Base-by-base conservation (phyloP, 2,888 invertebrate species). In the Leptinotarsa juncta region DNA sequence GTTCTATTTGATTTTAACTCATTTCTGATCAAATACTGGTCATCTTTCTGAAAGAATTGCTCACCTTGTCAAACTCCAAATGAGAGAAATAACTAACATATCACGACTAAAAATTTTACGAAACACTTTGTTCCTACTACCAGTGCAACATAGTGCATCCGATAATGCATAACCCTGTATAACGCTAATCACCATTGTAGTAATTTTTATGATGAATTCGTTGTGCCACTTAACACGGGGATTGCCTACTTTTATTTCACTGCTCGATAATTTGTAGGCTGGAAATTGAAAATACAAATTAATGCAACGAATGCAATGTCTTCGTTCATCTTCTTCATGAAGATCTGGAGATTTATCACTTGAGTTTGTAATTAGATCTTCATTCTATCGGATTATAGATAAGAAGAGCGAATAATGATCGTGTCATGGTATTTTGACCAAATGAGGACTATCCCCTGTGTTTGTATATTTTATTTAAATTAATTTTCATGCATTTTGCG, bases 281-380 rank as follows among this genome's bases (percentile, higher is more conserved):
- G 73, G 73, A 79, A 77, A 79, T 78, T 78, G 72, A 72, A 78
- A 75, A 78, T 73, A 70, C 67, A 75, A 79, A 77, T 79, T 73
- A 71, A 72, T 67, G 71, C 48, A 70, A 55, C 60, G 72, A 49
- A 70, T 75, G 67, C 70, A 69, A 72, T 50, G 72, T 60, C 60
- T 20, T 60, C 26, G 60, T 60, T 60, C 60, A 62, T 62, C 32
- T 62, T 62, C 42, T n/a, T 32, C 62, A 62, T n/a, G 32, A 42
- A 62, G 62, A 42, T 7, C 62, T 32, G 32, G 62, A 62, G 26
- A 62, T 62, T 62, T 62, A 62, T 62, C 42, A 65, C 69, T 16
- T 48, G 70, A 26, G 32, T 4, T 53, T 70, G 65, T 60, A 77
- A 74, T 67, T 70, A 74, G 49, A 74, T 74, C 70, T 69, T 73